A percentile compares a stretch with the other conserved stretches of the same genome.
Conservation (phyloP, 2,797 vertebrate species). For the Mus spretus region DNA sequence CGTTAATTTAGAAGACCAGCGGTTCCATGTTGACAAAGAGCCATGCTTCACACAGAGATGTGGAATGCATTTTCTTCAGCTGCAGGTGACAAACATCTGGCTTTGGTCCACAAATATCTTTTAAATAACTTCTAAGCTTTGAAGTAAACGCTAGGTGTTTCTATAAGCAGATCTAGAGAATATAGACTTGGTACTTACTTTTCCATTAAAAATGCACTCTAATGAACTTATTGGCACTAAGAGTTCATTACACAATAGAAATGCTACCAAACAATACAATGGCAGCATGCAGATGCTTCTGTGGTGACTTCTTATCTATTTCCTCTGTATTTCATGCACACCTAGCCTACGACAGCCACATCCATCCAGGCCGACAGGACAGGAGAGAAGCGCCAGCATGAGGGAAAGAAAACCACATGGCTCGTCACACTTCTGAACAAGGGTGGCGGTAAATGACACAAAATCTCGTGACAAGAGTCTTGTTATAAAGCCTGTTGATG, state of each 20-base stretch:
- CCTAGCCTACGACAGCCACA: not conserved
- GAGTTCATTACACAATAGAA: not conserved
- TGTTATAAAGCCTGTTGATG: not conserved
- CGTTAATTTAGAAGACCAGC: conserved; percentile 38
- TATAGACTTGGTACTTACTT: not conserved
- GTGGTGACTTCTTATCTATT: not conserved
- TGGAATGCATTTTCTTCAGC: conserved; percentile 55
- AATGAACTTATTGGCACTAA: not conserved
- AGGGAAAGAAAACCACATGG: not conserved
- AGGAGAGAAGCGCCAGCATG: not conserved
- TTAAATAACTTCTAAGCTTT: conserved; percentile 16
- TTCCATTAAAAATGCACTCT: conserved; percentile 18
- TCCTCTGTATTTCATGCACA: not conserved
- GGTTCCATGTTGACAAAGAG: conserved; percentile 49
- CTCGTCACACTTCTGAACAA: not conserved
- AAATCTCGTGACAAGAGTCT: not conserved
- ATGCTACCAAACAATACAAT: not conserved
- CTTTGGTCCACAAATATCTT: not conserved
- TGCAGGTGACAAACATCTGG: conserved; percentile 34
- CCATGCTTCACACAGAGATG: not conserved
- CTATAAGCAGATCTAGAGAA: not conserved
- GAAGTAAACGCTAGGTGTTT: conserved; percentile 6
- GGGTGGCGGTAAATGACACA: not conserved
- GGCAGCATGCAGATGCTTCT: not conserved
- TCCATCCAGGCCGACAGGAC: not conserved